phyloP scores from a whole-genome alignment of 2,797 vertebrate species.

The Acanthornis magna region DNA sequence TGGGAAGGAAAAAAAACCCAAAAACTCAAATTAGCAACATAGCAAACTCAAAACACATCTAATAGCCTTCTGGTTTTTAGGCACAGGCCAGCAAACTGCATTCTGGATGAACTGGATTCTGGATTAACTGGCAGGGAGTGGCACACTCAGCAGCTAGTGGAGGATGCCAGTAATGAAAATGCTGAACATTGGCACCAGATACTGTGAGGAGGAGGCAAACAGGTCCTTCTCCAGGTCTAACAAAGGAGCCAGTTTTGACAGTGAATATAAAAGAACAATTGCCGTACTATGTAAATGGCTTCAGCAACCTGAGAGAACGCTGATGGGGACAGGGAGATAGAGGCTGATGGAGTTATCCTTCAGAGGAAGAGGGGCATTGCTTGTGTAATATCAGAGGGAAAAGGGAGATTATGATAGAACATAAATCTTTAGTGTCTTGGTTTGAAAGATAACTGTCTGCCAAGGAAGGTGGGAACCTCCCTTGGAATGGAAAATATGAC shows the following conservation, averaged over 20 bases:
- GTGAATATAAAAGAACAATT: neutral
- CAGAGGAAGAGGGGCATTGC: neutral
- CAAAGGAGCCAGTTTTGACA: neutral
- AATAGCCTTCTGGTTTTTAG: neutral
- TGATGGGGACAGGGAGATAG: neutral
- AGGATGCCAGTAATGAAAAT: neutral
- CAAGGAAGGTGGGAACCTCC: too few relatives aligned
- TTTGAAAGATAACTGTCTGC: too few relatives aligned
- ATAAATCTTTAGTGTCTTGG: neutral
- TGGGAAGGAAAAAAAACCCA: neutral
- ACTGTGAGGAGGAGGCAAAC: neutral
- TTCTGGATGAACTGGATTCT: neutral
- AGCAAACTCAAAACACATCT: neutral
- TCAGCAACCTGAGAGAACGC: neutral
- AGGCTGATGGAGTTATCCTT: neutral
- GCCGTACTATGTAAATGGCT: neutral
- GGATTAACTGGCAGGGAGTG: neutral
- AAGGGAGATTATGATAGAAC: neutral
- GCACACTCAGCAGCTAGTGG: neutral
- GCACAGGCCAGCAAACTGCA: too few relatives aligned
- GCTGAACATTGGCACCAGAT: neutral
- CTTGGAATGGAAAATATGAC: too few relatives aligned
- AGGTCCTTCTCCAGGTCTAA: neutral
- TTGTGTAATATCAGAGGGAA: neutral
- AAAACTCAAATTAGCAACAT: neutral